These are phyloP conservation scores for Acanthoscelides obtectus DNA, from an alignment of 2,888 invertebrate species.

Conservation along the genomic window DNA sequence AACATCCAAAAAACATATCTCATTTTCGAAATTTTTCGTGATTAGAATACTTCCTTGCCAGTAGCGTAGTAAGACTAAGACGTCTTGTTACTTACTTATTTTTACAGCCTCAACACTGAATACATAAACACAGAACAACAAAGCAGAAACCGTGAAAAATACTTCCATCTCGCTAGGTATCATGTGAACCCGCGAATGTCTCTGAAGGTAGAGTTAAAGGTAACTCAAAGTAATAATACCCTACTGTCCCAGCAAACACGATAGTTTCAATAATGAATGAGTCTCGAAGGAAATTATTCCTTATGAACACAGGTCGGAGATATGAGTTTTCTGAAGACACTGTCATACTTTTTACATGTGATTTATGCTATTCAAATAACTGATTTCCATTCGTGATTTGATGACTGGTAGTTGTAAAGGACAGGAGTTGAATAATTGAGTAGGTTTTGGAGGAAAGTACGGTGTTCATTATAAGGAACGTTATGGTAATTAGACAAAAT, in stretches of 20 bases:
- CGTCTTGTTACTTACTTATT: slow-evolving; percentile 18
- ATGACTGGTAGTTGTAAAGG: background rate
- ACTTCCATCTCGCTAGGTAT: background rate
- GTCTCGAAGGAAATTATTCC: slow-evolving; percentile 18
- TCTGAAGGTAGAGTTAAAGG: background rate
- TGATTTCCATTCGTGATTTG: background rate
- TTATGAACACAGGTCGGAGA: slow-evolving; percentile 16
- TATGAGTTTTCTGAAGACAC: slow-evolving; percentile 22
- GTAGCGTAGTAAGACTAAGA: no score
- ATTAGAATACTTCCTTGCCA: no score
- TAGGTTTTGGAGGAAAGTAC: background rate
- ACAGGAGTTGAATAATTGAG: background rate
- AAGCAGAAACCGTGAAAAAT: background rate
- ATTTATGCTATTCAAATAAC: slow-evolving; percentile 26
- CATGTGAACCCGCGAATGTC: background rate
- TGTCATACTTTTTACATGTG: slow-evolving; percentile 19
- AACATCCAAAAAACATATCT: no score
- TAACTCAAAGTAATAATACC: slow-evolving; percentile 6
- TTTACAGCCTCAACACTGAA: slow-evolving; percentile 9
- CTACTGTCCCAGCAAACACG: slow-evolving; percentile 15
- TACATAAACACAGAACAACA: background rate
- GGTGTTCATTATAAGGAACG: background rate
- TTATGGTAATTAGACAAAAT: no score
- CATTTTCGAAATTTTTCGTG: no score
- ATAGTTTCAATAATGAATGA: slow-evolving; percentile 29